These are phyloP conservation scores for Microtus richardsoni DNA, from an alignment of 2,113 vertebrate genomes.

Conservation along the genomic window DNA sequence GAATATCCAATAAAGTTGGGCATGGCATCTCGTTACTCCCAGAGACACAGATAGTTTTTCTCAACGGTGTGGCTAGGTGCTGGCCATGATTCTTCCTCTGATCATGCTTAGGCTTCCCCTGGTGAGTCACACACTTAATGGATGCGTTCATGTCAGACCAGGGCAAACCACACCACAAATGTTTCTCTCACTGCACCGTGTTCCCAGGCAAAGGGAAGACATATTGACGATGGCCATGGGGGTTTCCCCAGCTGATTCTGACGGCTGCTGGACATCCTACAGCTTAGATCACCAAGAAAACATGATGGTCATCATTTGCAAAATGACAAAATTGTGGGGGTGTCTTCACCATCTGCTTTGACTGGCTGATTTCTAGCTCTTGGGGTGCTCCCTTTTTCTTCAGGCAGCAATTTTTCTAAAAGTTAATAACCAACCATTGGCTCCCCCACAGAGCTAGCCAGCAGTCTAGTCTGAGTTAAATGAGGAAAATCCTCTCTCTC, in stretches of 20 bases:
- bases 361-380: slow-evolving; percentile 35
- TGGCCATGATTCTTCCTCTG: slow-evolving; percentile 27
- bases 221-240: background rate
- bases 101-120: background rate
- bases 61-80: background rate
- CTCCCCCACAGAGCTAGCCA: background rate
- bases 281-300: slow-evolving; percentile 48
- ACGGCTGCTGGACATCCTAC: background rate
- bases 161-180: background rate
- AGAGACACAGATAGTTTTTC: slow-evolving; percentile 13
- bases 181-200: background rate
- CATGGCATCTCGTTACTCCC: slow-evolving; percentile 6
- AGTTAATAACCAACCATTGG: slow-evolving; percentile 52
- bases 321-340: slow-evolving; percentile 64
- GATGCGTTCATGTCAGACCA: background rate
- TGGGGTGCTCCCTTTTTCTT: slow-evolving; percentile 42
- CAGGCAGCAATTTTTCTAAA: slow-evolving; percentile 51
- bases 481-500: background rate
- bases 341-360: background rate
- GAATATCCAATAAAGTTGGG: background rate
- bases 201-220: slow-evolving; percentile 11
- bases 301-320: slow-evolving; percentile 27
- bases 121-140: background rate
- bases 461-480: slow-evolving; percentile 7
- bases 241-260: slow-evolving; percentile 17